Evolutionary conservation across 2,888 invertebrate species (phyloP).

Genomic region (Oasisia sp.): DNA sequence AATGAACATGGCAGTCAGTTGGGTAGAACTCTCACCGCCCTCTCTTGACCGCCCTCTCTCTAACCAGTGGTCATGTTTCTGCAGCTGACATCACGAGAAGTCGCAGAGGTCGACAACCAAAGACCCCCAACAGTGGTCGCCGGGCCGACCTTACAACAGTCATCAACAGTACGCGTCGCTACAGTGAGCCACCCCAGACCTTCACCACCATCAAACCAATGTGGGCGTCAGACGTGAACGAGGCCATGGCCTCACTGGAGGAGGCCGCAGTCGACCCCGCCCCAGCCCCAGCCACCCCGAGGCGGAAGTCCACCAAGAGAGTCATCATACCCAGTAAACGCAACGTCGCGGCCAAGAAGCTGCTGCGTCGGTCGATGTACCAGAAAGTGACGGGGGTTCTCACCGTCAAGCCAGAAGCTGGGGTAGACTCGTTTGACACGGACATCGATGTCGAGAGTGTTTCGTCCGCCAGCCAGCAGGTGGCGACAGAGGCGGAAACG

Average conservation of each 20-base stretch:
- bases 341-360: not conserved
- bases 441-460: conserved; percentile 13
- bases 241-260: not conserved
- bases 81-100: not conserved
- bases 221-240: conserved; percentile 8
- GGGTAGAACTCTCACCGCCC: not conserved
- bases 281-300: not conserved
- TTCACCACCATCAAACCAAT: not conserved
- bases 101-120: not conserved
- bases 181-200: not conserved
- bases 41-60: not conserved
- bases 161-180: not conserved
- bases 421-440: not conserved
- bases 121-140: too few species aligned
- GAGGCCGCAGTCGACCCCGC: not conserved
- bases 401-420: not conserved
- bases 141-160: not conserved
- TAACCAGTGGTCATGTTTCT: not conserved
- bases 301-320: not conserved
- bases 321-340: not conserved
- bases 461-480: not conserved
- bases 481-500: not conserved
- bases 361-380: not conserved
- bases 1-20: not conserved
- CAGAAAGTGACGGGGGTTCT: not conserved